phyloP scores from a whole-genome alignment of 2,888 invertebrate species.

The Synanthedon andrenaeformis region DNA sequence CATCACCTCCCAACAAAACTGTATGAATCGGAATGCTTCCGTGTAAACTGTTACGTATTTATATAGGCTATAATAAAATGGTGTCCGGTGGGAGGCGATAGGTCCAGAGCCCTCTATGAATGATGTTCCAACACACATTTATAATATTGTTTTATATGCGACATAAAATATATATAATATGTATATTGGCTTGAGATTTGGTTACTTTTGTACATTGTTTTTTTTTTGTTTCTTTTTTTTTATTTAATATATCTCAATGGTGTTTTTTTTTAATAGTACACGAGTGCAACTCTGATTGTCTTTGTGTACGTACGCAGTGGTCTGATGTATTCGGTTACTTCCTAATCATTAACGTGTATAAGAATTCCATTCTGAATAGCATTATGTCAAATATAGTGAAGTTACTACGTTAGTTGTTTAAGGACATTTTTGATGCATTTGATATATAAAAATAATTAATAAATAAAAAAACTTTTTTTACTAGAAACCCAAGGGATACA shows the following conservation, averaged over 20 bases:
- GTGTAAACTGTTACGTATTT: slow-evolving; percentile 44
- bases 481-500: slow-evolving; percentile 59
- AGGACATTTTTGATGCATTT: slow-evolving; percentile 71
- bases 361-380: slow-evolving; percentile 56
- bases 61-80: slow-evolving; percentile 34
- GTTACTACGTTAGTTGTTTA: slow-evolving; percentile 67
- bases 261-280: slow-evolving; percentile 61
- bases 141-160: too few relatives aligned
- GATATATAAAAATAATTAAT: slow-evolving; percentile 26
- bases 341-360: slow-evolving; percentile 54
- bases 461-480: slow-evolving; percentile 56
- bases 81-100: slow-evolving; percentile 19
- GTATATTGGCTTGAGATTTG: slow-evolving; percentile 52
- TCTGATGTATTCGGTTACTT: slow-evolving; percentile 60
- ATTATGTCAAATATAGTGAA: slow-evolving; percentile 48
- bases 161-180: slow-evolving; percentile 22
- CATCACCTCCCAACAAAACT: slow-evolving; percentile 24
- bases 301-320: slow-evolving; percentile 61
- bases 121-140: neutral
- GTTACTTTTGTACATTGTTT: slow-evolving; percentile 69
- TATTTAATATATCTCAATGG: slow-evolving; percentile 63
- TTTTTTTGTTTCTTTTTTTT: slow-evolving; percentile 68
- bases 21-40: slow-evolving; percentile 32
- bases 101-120: slow-evolving; percentile 11
- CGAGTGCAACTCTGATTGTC: slow-evolving; percentile 57